Base-by-base conservation (phyloP, 2,113 vertebrate genomes). In the Salvelinus namaycush region DNA sequence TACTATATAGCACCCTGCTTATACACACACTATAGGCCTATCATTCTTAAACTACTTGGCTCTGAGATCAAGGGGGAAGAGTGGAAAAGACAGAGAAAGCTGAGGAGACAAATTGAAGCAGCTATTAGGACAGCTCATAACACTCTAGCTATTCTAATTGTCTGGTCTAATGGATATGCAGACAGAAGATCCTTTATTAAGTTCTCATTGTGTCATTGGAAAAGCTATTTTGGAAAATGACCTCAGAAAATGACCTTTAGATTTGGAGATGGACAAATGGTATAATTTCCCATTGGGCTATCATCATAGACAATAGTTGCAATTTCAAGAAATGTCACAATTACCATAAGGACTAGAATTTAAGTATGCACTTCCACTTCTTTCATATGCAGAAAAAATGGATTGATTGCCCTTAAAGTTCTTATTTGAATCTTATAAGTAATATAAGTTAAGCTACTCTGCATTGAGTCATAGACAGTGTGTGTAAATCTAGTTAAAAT, bases 121-220 rank as follows among this genome's bases (percentile, higher is more conserved):
- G 66, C 66, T 34, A 68, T 39, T 66, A 68, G 13, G 29, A 39
- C 31, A 34, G 66, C 66, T 68, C 29, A 68, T n/a, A 39, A 68
- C 4, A 18, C 16, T 64, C 60, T 16, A 66, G 14, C 16, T 29
- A 27, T 26, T 16, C 12, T 16, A 29, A 66, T 66, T 66, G 24
- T 66, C 64, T 66, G 64, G 64, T 29, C 24, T 66, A 66, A 66
- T 66, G 16, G 3, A 66, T 51, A 16, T 51, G 49, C 13, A 51
- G 49, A 51, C 49, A 51, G 11, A 12, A 16, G 49, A n/a, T 60
- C 20, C 16, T 22, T 60, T 68, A n/a, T 34, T 16, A 39, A 68
- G 29, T n/a, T 68, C 66, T 68, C 31, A 68, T 14, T 14, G 29
- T 34, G 5, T 68, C 29, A 68, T 34, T 34, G 6, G 66, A 16